Base-by-base conservation (phyloP, 1,140 invertebrate species). In the Hylaeus anthracinus region DNA sequence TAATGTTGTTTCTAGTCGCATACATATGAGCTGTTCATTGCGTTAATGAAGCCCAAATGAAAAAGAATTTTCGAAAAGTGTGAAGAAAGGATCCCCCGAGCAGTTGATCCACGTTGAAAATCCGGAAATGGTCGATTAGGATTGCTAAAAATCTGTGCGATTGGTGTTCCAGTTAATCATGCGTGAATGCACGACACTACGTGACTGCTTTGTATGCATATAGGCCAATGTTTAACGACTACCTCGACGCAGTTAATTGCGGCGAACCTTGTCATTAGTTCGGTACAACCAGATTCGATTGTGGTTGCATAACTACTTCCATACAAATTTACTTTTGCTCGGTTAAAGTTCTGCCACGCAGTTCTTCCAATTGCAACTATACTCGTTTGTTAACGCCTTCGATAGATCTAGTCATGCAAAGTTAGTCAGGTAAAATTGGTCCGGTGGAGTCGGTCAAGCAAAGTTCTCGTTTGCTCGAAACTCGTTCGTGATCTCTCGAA, bases 181-280 rank as follows among this genome's bases (percentile, higher is more conserved):
- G 84, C 72, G 76, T 72, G 61, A 79, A 74, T 53, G 39, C 37
- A 15, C 72, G 65, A 80, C 39, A 72, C 65, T 58, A 48, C 26
- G 43, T 78, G 66, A 74, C 79, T 64, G 45, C 58, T 85, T 61
- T 56, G 39, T 64, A 76, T 65, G 48, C 43, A 82, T 81, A 83
- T 72, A 48, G 73, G 58, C 69, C 82, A 85, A 87, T 83, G 70
- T 79, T 84, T 70, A 45, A 79, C 75, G 72, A 84, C 70, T 10
- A 63, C 73, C 71, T 78, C 70, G 56, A 72, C 55, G 70, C 53
- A 58, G 77, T 45, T 67, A 83, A 87, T 87, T 86, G 79, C 75
- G 51, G 56, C 73, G 84, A 73, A 79, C 56, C 79, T 84, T 71
- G 82, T 87, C 75, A 86, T 86, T 81, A 87, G 55, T 74, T 79